Conservation (phyloP, 2,113 vertebrate genomes). For the Anseranas semipalmata region DNA sequence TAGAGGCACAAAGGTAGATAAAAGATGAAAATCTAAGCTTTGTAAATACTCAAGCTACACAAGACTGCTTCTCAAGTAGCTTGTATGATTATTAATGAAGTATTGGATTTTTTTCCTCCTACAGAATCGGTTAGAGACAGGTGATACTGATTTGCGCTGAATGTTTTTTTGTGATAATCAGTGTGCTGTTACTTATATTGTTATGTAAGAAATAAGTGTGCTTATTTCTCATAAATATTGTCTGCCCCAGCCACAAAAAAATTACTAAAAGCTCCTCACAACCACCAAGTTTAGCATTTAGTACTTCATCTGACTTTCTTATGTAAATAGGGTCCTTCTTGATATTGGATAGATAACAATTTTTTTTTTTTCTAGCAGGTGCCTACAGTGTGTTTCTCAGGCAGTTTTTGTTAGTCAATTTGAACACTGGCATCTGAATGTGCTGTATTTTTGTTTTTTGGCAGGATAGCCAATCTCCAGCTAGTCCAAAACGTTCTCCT, state of each 20-base stretch:
- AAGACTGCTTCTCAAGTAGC: accelerated
- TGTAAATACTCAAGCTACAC: neutral
- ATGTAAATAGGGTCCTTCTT: neutral
- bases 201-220: neutral
- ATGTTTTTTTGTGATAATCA: neutral
- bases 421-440: neutral
- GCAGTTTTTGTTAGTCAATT: neutral
- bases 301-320: neutral
- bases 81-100: neutral
- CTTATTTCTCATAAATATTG: neutral
- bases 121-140: neutral
- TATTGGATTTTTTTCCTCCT: neutral
- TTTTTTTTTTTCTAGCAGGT: neutral
- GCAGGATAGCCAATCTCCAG: constrained; percentile 63
- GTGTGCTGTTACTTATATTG: accelerated
- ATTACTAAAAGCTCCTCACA: neutral
- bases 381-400: neutral
- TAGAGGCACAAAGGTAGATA: neutral
- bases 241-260: neutral
- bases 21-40: neutral
- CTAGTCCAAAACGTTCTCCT: constrained; percentile 44
- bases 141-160: neutral
- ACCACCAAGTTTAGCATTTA: neutral
- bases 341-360: neutral
- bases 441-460: neutral